Base-by-base conservation (phyloP, 2,888 invertebrate genomes). In the Platypus cylindrus region DNA sequence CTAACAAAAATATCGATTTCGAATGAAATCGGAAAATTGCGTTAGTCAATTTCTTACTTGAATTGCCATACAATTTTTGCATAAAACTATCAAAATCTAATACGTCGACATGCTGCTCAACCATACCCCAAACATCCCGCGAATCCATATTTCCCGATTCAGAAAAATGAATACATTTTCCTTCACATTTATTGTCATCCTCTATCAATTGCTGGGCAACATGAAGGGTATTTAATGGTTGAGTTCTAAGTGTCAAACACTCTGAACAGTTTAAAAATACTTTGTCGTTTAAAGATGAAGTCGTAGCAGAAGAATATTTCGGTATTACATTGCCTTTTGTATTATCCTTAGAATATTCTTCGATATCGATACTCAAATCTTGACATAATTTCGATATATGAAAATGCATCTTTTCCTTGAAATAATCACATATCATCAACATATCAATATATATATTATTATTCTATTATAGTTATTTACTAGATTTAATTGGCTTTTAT, bases 401-500 rank as follows among this genome's bases (percentile, higher is more conserved):
- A 11, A 39, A 37, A 18, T 32, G 40, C 51, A 52, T 52, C 37
- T 46, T 49, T 34, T 35, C 37, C 51, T 51, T 20, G 26, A 47
- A 48, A 13, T 7, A 16, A 32, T n/a, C 17, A 28, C 23, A 17
- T 28, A 7, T 14, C 9, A 9, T 9, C 20, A 20, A 7, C 20
- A 20, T 20, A 20, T 20, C 20, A 20, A 9, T 9, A 20, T 20
- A 20, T 20, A 20, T 20, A 20, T 5, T 9, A 20, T 7, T 20
- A 20, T 20, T 5, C 9, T 7, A 9, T 27, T 27, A 15, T 27
- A 27, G 27, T 30, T 20, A 35, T 34, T 50, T 55, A 71, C 71
- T 60, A 54, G 52, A 41, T 67, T 54, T 28, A 72, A 51, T 40
- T 54, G 46, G 17, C 54, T 52, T 40, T 57, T 59, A 48, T 70